Percentiles rank a stretch among this genome's conserved stretches.
These are phyloP conservation scores for Piprites chloris DNA, from an alignment of 2,113 vertebrate genomes.

Conservation along the genomic window DNA sequence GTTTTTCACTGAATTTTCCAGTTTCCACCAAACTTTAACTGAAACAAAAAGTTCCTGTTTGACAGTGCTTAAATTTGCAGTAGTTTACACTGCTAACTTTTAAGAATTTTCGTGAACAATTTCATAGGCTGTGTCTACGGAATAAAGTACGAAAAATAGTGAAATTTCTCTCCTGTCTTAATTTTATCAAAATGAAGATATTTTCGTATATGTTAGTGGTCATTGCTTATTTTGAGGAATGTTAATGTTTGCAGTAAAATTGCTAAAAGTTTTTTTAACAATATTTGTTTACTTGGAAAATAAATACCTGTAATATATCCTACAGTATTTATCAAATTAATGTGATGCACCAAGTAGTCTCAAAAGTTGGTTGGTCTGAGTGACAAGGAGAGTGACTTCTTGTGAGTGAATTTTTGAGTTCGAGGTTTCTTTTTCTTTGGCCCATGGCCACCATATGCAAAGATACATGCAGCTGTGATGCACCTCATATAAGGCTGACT, in stretches of 20 bases:
- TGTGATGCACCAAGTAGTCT: neutral
- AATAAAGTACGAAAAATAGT: neutral
- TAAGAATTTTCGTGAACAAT: neutral
- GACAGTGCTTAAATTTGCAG: neutral
- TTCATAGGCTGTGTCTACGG: neutral
- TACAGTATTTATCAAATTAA: neutral
- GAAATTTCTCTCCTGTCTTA: neutral
- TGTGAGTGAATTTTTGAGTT: neutral
- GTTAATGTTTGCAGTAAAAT: neutral
- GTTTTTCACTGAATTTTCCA: neutral
- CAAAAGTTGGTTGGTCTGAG: neutral
- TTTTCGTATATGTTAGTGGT: neutral
- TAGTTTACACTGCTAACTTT: neutral
- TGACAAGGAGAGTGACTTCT: neutral
- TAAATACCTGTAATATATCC: neutral
- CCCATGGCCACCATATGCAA: rapidly evolving
- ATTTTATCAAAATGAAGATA: neutral
- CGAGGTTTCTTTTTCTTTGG: neutral
- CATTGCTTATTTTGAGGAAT: neutral
- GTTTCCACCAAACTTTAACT: neutral
- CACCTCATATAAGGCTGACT: neutral
- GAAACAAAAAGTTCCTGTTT: neutral
- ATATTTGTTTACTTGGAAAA: neutral
- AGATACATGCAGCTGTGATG: neutral
- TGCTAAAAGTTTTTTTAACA: neutral